Evolutionary conservation across 37 sponge, comb jelly and placozoan genomes (phyloP).

Genomic region (Mnemiopsis leidyi): DNA sequence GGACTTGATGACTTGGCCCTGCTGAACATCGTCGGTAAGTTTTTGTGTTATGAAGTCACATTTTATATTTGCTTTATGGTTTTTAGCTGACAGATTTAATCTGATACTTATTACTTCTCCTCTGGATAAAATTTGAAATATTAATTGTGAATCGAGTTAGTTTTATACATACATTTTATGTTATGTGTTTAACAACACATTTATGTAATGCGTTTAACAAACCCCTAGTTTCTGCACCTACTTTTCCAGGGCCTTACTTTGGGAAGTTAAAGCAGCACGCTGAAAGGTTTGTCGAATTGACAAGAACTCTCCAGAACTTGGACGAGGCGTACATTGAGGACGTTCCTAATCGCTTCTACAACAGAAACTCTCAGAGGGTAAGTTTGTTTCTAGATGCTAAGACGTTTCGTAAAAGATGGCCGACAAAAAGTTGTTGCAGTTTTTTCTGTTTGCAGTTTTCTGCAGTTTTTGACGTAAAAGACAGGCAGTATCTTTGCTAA

Average conservation of each 20-base stretch:
- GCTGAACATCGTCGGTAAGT: background rate
- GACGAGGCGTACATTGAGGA: conserved; percentile 32
- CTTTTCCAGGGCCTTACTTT: conserved; percentile 34
- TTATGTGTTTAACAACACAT: background rate
- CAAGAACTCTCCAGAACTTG: background rate
- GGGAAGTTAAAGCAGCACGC: conserved; percentile 37
- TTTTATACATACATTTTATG: background rate
- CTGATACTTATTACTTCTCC: no score
- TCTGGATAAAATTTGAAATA: no score
- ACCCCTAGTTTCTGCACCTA: background rate
- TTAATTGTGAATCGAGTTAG: no score
- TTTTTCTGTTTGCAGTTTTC: no score
- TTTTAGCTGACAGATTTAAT: no score
- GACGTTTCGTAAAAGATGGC: no score
- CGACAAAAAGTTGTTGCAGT: no score
- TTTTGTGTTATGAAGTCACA: no score
- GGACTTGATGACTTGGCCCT: background rate
- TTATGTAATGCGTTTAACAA: background rate
- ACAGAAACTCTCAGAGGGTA: conserved; percentile 34
- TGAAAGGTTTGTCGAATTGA: conserved; percentile 44
- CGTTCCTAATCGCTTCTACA: conserved; percentile 28
- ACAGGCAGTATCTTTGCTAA: no score
- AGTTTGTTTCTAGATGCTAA: no score
- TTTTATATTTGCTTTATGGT: no score
- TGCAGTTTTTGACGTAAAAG: no score